Percentiles rank a stretch among this genome's conserved stretches.
These are phyloP conservation scores for Leiothrix lutea DNA, from an alignment of 2,113 vertebrate genomes.

Conservation along the genomic window DNA sequence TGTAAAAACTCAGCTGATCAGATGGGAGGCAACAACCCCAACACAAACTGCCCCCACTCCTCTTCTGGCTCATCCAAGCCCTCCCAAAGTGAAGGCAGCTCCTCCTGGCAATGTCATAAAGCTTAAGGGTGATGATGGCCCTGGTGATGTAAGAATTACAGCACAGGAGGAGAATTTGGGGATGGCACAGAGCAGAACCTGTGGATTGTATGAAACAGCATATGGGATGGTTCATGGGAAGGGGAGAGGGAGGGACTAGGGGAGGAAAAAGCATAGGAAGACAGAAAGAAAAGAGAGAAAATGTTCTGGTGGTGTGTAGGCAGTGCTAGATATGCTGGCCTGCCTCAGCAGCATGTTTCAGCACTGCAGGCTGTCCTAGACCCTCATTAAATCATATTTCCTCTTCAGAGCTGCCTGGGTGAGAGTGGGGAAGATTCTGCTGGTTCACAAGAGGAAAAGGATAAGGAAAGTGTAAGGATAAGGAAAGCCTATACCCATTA, in stretches of 20 bases:
- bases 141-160: neutral
- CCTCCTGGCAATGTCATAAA: neutral
- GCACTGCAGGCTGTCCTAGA: neutral
- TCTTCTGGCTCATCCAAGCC: neutral
- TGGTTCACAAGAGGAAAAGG: neutral
- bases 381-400: neutral
- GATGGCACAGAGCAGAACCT: neutral
- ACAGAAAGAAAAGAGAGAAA: neutral
- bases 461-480: neutral
- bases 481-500: neutral
- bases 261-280: neutral
- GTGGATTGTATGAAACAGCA: neutral
- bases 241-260: neutral
- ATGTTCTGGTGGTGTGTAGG: neutral
- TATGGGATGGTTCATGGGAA: neutral
- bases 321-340: neutral
- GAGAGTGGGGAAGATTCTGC: neutral
- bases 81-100: neutral
- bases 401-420: neutral
- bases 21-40: fast-evolving
- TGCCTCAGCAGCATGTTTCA: neutral
- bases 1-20: neutral
- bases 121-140: neutral
- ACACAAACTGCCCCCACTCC: neutral
- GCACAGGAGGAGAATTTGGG: neutral